phyloP scores from a whole-genome alignment of 2,113 vertebrate species.

The Ochotona princeps region DNA sequence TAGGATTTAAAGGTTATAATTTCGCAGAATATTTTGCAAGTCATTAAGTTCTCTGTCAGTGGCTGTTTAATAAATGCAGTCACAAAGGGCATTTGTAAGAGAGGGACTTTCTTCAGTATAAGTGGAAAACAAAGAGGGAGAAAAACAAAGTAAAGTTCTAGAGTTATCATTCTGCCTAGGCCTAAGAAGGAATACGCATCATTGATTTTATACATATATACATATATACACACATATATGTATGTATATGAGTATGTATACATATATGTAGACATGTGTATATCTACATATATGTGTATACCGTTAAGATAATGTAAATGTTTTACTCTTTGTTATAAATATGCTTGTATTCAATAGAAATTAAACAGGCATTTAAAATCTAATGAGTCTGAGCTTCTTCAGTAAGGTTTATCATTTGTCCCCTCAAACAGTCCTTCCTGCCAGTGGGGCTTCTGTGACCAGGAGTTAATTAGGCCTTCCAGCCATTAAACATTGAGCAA shows the following conservation, averaged over 20 bases:
- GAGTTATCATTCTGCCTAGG: background rate
- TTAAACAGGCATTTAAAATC: constrained; percentile 41
- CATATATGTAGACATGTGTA: too few species aligned
- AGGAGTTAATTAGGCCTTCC: constrained; percentile 42
- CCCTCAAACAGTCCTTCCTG: background rate
- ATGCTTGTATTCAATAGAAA: constrained; percentile 23
- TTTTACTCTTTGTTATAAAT: constrained; percentile 42
- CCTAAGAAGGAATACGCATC: background rate
- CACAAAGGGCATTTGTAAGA: background rate
- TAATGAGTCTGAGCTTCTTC: constrained; percentile 42
- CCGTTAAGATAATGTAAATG: constrained; percentile 54
- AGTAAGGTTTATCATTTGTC: background rate
- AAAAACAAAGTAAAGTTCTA: background rate
- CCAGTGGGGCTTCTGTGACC: background rate
- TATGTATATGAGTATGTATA: too few species aligned
- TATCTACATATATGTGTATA: background rate
- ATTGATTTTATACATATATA: background rate
- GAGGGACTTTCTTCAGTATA: background rate
- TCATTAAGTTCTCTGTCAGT: background rate
- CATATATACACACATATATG: too few species aligned
- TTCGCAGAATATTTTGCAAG: constrained; percentile 24
- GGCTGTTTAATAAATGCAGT: constrained; percentile 25
- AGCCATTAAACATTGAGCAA: background rate
- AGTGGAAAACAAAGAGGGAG: constrained; percentile 31
- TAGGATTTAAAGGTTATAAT: constrained; percentile 30